Percentiles rank a stretch among this genome's conserved stretches.
These are phyloP conservation scores for Notothenia rossii DNA, from an alignment of 2,113 vertebrate species.

Conservation along the genomic window DNA sequence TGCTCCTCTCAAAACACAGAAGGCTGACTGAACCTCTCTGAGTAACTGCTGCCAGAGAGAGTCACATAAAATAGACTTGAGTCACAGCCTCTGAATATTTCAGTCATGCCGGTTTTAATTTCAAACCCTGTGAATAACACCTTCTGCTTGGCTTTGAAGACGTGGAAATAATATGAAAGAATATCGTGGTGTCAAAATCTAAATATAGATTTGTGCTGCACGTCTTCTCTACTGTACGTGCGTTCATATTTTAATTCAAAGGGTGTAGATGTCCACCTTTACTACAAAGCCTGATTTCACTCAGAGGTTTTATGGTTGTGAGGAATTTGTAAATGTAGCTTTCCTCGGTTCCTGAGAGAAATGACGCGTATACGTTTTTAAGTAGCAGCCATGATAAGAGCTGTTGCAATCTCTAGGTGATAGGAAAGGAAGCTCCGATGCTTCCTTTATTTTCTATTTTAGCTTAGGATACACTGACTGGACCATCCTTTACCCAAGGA, in stretches of 20 bases:
- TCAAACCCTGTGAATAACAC: slow-evolving; percentile 7
- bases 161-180: not conserved
- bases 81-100: slow-evolving; percentile 33
- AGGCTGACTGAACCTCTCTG: slow-evolving; percentile 11
- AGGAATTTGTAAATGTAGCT: too few relatives aligned
- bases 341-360: too few relatives aligned
- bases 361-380: too few relatives aligned
- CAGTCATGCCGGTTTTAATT: slow-evolving; percentile 22
- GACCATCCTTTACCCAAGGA: too few relatives aligned
- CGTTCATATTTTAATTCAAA: not conserved
- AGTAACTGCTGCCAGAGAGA: not conserved
- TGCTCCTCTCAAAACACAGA: slow-evolving; percentile 6
- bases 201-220: not conserved
- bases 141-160: not conserved
- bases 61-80: slow-evolving; percentile 19
- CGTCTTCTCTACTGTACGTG: not conserved
- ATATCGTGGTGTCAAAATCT: not conserved
- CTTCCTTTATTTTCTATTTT: too few relatives aligned
- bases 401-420: too few relatives aligned
- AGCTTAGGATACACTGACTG: too few relatives aligned
- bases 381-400: too few relatives aligned
- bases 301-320: too few relatives aligned
- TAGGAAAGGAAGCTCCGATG: too few relatives aligned
- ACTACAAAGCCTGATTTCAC: not conserved
- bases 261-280: not conserved